Conservation (phyloP, 2,113 vertebrate genomes). For the Onychorhynchus coronatus region DNA sequence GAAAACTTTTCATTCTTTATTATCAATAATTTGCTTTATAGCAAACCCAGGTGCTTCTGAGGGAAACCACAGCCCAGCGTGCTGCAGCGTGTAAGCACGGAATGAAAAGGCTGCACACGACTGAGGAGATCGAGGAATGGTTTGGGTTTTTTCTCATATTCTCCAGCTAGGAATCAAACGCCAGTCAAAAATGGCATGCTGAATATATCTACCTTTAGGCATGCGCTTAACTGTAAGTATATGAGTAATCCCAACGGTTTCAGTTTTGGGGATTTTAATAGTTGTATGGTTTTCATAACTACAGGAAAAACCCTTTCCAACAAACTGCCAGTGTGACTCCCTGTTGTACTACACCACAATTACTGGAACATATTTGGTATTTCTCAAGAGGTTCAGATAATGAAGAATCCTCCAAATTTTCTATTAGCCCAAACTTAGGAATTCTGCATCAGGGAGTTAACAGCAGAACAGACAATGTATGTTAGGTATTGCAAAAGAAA, state of each 20-base stretch:
- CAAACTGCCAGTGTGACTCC: constrained; percentile 68
- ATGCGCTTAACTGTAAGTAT: constrained; percentile 68
- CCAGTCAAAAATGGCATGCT: constrained; percentile 21
- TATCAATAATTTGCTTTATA: background rate
- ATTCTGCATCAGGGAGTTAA: constrained; percentile 65
- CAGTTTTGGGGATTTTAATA: constrained; percentile 69
- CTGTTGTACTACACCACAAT: constrained; percentile 67
- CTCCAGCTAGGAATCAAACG: constrained; percentile 6
- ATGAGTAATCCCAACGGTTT: constrained; percentile 42
- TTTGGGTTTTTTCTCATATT: background rate
- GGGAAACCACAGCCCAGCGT: background rate
- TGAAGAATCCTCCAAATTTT: constrained; percentile 70
- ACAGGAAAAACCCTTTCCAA: constrained; percentile 69
- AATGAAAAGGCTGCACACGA: background rate
- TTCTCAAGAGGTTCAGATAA: constrained; percentile 67
- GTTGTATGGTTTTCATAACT: constrained; percentile 70
- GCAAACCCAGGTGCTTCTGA: background rate
- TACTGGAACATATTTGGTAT: constrained; percentile 71
- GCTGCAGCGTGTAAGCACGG: background rate
- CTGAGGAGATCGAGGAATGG: background rate
- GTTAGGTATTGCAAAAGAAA: constrained; percentile 1
- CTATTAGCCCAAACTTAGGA: constrained; percentile 66
- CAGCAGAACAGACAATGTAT: constrained; percentile 31
- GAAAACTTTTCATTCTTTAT: background rate
- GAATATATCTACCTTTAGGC: constrained; percentile 66